A percentile compares a stretch with the other conserved stretches of the same genome.
Evolutionary conservation across 1,140 invertebrate genomes (phyloP).

Genomic region (Cephus cinctus): DNA sequence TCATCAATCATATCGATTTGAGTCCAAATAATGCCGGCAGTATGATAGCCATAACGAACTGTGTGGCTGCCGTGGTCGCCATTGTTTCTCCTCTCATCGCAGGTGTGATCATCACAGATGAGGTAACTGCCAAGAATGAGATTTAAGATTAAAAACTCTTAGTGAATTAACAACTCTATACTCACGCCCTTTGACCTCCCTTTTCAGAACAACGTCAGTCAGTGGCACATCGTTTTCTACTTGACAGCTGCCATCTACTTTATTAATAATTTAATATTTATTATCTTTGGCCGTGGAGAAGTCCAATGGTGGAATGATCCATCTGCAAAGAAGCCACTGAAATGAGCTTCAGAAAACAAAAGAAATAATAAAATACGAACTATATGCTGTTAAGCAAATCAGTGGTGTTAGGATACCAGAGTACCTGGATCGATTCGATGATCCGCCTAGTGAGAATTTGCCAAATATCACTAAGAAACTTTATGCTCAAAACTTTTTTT

Average conservation of each 20-base stretch:
- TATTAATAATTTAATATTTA: slow-evolving; percentile 56
- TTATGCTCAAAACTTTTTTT: too few species aligned
- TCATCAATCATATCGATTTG: slow-evolving; percentile 68
- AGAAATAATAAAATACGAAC: too few species aligned
- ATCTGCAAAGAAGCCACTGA: background rate
- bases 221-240: slow-evolving; percentile 63
- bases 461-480: too few species aligned
- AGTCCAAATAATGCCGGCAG: slow-evolving; percentile 66
- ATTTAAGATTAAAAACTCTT: background rate
- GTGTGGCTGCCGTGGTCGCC: slow-evolving; percentile 61
- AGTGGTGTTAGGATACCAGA: too few species aligned
- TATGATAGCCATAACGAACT: slow-evolving; percentile 68
- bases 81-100: slow-evolving; percentile 58
- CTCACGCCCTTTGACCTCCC: background rate
- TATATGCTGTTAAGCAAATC: too few species aligned
- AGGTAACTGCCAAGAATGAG: slow-evolving; percentile 11
- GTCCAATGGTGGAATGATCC: slow-evolving; percentile 58
- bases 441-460: too few species aligned
- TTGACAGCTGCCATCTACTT: slow-evolving; percentile 57
- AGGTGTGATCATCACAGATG: slow-evolving; percentile 44
- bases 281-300: slow-evolving; percentile 50
- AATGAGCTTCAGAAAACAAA: too few species aligned
- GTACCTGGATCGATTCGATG: too few species aligned
- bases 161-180: slow-evolving; percentile 34
- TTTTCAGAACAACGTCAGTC: slow-evolving; percentile 50